These are phyloP conservation scores for Lichenostomus cassidix DNA, from an alignment of 2,113 vertebrate species.

Conservation along the genomic window DNA sequence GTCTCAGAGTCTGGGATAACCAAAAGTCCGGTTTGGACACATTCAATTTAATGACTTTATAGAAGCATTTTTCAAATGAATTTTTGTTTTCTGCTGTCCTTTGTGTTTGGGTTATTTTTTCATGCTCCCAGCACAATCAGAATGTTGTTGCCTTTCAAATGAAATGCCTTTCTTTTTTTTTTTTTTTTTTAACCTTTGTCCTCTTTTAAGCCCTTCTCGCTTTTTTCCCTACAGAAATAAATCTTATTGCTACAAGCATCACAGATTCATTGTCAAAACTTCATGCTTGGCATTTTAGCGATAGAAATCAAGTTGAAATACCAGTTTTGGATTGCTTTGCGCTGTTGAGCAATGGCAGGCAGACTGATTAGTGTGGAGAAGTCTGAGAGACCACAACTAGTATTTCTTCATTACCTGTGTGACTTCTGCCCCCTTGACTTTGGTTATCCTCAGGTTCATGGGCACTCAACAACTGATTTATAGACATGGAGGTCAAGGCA, in stretches of 20 bases:
- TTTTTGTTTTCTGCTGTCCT: constrained; percentile 19
- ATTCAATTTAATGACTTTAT: constrained; percentile 17
- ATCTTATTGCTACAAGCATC: background rate
- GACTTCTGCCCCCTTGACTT: background rate
- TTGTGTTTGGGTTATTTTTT: background rate
- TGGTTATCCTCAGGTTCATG: background rate
- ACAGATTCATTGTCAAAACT: background rate
- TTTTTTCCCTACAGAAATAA: background rate
- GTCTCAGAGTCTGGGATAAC: constrained; percentile 46
- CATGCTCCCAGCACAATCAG: background rate
- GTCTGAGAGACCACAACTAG: background rate
- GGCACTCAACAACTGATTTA: background rate
- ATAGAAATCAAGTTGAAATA: background rate
- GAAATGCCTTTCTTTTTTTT: background rate
- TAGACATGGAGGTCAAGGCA: background rate
- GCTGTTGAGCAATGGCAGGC: background rate
- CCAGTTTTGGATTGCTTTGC: background rate
- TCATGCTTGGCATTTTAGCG: background rate
- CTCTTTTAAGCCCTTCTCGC: background rate
- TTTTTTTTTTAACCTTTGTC: background rate
- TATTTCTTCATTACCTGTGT: background rate
- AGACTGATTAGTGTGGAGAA: background rate
- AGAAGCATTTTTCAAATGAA: background rate
- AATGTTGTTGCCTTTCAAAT: background rate
- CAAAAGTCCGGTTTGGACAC: background rate